Evolutionary conservation across 2,888 invertebrate species (phyloP).

Genomic region (Schizaphis graminum): DNA sequence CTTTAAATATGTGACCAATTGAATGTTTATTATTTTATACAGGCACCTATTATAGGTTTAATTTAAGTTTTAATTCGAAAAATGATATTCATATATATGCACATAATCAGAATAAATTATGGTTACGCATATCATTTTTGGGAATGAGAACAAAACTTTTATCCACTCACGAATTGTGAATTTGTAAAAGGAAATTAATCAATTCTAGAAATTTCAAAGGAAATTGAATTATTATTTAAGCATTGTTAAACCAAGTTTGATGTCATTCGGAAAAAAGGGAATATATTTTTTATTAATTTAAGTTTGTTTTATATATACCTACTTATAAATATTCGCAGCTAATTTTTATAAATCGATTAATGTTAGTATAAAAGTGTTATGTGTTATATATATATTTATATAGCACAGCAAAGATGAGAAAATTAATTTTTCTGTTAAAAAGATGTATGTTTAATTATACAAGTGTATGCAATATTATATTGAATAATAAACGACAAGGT

Average conservation of each 20-base stretch:
- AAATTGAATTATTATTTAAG: slow-evolving; percentile 10
- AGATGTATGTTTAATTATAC: background rate
- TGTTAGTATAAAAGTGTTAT: background rate
- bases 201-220: slow-evolving; percentile 14
- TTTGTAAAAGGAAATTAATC: background rate
- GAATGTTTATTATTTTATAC: slow-evolving; percentile 31
- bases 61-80: background rate
- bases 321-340: background rate
- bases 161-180: background rate
- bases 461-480: background rate
- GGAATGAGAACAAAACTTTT: slow-evolving; percentile 26
- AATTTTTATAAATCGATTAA: background rate
- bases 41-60: background rate
- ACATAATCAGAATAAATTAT: slow-evolving; percentile 26
- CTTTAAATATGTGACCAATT: background rate
- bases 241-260: slow-evolving; percentile 16
- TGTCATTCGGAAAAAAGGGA: background rate
- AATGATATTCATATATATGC: slow-evolving; percentile 33
- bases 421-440: slow-evolving; percentile 19
- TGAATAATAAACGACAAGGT: slow-evolving; percentile 12
- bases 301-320: background rate
- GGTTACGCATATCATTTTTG: slow-evolving; percentile 1
- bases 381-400: background rate
- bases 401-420: background rate
- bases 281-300: background rate